Conservation (phyloP, 2,888 invertebrate genomes). For the Sceliomorpha sp. region DNA sequence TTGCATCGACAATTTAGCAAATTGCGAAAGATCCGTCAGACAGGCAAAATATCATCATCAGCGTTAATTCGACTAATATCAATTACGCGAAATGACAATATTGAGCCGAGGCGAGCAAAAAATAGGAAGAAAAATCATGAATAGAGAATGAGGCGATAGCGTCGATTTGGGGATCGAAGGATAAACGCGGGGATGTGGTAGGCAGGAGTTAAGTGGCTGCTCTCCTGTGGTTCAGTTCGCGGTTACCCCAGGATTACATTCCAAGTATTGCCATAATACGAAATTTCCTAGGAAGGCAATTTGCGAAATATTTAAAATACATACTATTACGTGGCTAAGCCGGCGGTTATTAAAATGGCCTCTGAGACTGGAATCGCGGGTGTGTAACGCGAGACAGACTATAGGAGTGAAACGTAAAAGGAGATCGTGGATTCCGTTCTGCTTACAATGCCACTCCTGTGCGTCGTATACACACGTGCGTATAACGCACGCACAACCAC, state of each 20-base stretch:
- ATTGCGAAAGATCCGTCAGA: too few species aligned
- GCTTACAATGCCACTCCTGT: conserved; percentile 16
- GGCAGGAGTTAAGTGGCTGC: conserved; percentile 65
- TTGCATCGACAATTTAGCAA: too few species aligned
- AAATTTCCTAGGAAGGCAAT: conserved; percentile 78
- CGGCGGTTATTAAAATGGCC: conserved; percentile 57
- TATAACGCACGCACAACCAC: conserved; percentile 7
- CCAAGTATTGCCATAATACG: conserved; percentile 77
- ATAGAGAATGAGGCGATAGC: conserved; percentile 48
- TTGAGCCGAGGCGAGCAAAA: conserved; percentile 9
- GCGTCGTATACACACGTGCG: too few species aligned
- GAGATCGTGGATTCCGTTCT: conserved; percentile 19
- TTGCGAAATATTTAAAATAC: conserved; percentile 79
- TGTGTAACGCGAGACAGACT: conserved; percentile 38
- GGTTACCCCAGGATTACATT: conserved; percentile 72
- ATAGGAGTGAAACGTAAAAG: conserved; percentile 34
- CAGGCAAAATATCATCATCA: too few species aligned
- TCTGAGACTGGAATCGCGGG: conserved; percentile 39
- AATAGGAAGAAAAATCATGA: conserved; percentile 29
- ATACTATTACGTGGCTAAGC: conserved; percentile 70
- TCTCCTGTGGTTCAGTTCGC: conserved; percentile 66
- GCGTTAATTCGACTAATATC: too few species aligned
- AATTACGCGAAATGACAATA: too few species aligned
- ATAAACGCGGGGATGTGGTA: conserved; percentile 53
- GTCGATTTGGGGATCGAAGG: conserved; percentile 56